Conservation (phyloP, 1,140 invertebrate genomes). For the Plectus sambesii region DNA sequence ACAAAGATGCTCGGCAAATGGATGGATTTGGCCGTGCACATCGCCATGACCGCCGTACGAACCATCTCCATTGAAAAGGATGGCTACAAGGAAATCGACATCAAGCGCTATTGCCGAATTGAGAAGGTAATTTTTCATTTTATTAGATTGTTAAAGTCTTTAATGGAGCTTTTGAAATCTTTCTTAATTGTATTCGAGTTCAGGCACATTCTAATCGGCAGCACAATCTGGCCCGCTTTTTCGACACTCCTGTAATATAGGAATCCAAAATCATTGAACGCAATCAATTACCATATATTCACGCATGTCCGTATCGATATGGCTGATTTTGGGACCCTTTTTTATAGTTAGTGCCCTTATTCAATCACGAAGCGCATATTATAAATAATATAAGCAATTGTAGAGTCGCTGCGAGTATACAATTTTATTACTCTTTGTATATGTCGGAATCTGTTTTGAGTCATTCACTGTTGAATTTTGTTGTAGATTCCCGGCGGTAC, state of each 20-base stretch:
- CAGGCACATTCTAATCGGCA: too few species aligned
- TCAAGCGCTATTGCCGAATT: constrained; percentile 94
- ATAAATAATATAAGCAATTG: background rate
- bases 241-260: too few species aligned
- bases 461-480: background rate
- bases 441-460: background rate
- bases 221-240: too few species aligned
- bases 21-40: constrained; percentile 83
- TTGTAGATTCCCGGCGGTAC: constrained; percentile 74
- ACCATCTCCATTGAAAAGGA: constrained; percentile 78
- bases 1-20: constrained; percentile 94
- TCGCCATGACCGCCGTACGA: constrained; percentile 84
- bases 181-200: background rate
- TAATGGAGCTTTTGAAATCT: too few species aligned
- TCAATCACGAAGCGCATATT: too few species aligned
- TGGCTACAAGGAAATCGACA: constrained; percentile 80
- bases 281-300: too few species aligned
- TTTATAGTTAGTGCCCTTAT: too few species aligned
- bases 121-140: constrained; percentile 75
- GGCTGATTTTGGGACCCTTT: too few species aligned
- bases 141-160: constrained; percentile 5
- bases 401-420: constrained; percentile 15
- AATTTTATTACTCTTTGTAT: background rate
- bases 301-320: too few species aligned
- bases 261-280: too few species aligned